Percentiles rank a stretch among this genome's conserved stretches.
Conservation (phyloP, 2,797 vertebrate species). For the Enteromius trimaculatus region DNA sequence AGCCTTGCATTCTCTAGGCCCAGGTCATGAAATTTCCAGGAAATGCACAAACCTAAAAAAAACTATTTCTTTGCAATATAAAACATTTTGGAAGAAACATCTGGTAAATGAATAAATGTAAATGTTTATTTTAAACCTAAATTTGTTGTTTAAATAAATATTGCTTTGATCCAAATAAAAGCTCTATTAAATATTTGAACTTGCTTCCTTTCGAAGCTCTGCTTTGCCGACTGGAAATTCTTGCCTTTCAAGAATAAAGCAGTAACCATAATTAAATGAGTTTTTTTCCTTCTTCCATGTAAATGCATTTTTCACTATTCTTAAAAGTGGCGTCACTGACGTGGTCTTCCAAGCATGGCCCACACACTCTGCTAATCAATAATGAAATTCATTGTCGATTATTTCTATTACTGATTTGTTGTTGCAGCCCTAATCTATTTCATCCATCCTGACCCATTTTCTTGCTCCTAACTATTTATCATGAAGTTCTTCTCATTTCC, state of each 20-base stretch:
- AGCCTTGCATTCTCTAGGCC: neutral
- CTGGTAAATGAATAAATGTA: neutral
- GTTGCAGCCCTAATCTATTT: conserved; percentile 1
- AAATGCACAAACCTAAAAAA: neutral
- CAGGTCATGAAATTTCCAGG: neutral
- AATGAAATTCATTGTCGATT: neutral
- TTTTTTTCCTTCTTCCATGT: neutral
- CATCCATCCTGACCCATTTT: conserved; percentile 6
- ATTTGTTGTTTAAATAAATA: conserved; percentile 9
- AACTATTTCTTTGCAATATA: neutral
- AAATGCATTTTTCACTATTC: neutral
- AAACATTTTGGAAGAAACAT: neutral
- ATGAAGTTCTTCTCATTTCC: conserved; percentile 17
- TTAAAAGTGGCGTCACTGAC: neutral
- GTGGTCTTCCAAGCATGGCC: neutral
- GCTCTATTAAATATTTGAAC: neutral
- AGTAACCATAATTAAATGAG: neutral
- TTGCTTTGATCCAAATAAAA: neutral
- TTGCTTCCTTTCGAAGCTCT: neutral
- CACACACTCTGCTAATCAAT: neutral
- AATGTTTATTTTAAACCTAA: neutral
- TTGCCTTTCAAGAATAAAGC: neutral
- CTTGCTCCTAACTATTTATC: conserved; percentile 6
- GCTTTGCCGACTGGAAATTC: conserved; percentile 2
- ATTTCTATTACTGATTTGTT: neutral